Evolutionary conservation across 2,888 invertebrate species (phyloP), one percentile per base, ranked within the genome.

Genomic region (Pollenia amentaria): DNA sequence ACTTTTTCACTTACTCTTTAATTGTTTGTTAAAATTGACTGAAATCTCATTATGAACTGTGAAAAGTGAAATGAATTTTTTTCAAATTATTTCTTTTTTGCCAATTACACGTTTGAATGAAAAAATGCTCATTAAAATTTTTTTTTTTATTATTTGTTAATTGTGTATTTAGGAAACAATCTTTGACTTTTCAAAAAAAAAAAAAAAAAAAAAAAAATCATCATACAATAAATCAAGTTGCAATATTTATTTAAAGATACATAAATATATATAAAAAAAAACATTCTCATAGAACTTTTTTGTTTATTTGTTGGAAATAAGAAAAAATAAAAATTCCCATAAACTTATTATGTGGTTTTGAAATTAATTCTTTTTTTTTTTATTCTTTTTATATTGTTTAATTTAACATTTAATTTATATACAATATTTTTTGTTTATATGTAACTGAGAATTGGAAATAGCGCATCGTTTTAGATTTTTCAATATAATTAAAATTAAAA

Each of bases 51-150:
- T 64, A 64, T 72, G 44, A 70, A 44, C 14, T 69, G 51, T 69
- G 42, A 72, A 83, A 78, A 84, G 65, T 78, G 60, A 84, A 69
- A 80, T 78, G 4, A 29, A 6, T 29, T 6, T 29, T 4, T 29
- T 29, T 29, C 29, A 29, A 29, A 29, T 29, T 53, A 3, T 69
- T 62, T 51, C 67, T 82, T 69, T 12, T 7, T 69, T 69, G 65
- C 14, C 42, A 51, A 70, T 40, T 77, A 55, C 46, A 64, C 12
- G 38, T 18, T 16, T 60, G 53, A 21, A 14, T 67, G 67, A 18
- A 51, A 67, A 40, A 60, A 67, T 82, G 75, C 53, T 48, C 6
- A 10, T 46, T 53, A 53, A 40, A 3, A 21, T 64, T 53, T 55
- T 73, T 53, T 44, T 64, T 79, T 21, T 51, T 29, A 38, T 44